Evolutionary conservation across 2,113 vertebrate species (phyloP).

Genomic region (Chaenocephalus aceratus): DNA sequence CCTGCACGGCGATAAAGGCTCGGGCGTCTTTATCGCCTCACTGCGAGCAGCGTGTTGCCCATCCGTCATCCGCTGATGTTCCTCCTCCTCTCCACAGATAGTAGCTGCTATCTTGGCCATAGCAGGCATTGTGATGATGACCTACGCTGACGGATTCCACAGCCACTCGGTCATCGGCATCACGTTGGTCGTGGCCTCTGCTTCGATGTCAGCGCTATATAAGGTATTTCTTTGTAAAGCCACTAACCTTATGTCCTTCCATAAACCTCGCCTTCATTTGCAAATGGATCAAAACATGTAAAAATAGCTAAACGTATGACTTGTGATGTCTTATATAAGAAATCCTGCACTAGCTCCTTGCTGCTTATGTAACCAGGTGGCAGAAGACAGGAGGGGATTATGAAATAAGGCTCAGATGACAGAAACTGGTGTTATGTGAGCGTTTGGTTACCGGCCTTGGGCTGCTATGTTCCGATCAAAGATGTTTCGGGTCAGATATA

Average conservation of each 20-base stretch:
- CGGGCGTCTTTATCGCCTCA: slow-evolving; percentile 43
- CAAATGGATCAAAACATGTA: not conserved
- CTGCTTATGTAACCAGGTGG: slow-evolving; percentile 43
- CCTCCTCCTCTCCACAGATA: slow-evolving; percentile 83
- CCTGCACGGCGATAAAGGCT: slow-evolving; percentile 34
- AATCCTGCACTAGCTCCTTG: slow-evolving; percentile 21
- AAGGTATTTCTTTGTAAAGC: slow-evolving; percentile 85
- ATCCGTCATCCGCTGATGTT: slow-evolving; percentile 47
- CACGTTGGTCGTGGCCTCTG: slow-evolving; percentile 94
- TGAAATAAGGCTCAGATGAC: slow-evolving; percentile 40
- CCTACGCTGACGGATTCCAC: slow-evolving; percentile 96
- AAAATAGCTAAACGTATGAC: slow-evolving; percentile 11
- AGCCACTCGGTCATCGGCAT: slow-evolving; percentile 97
- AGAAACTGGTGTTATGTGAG: slow-evolving; percentile 23
- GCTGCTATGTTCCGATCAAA: slow-evolving; percentile 43
- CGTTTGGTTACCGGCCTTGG: slow-evolving; percentile 7
- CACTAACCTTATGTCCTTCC: not conserved
- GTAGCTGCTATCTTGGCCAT: slow-evolving; percentile 98
- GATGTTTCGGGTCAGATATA: slow-evolving; percentile 38
- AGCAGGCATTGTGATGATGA: slow-evolving; percentile 98
- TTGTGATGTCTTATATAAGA: slow-evolving; percentile 26
- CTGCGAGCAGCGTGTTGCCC: slow-evolving; percentile 53
- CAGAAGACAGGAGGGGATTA: slow-evolving; percentile 51
- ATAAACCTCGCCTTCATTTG: slow-evolving; percentile 7
- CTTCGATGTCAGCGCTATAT: slow-evolving; percentile 95